Base-by-base conservation (phyloP, 2,888 invertebrate genomes). In the Ctena decussata region DNA sequence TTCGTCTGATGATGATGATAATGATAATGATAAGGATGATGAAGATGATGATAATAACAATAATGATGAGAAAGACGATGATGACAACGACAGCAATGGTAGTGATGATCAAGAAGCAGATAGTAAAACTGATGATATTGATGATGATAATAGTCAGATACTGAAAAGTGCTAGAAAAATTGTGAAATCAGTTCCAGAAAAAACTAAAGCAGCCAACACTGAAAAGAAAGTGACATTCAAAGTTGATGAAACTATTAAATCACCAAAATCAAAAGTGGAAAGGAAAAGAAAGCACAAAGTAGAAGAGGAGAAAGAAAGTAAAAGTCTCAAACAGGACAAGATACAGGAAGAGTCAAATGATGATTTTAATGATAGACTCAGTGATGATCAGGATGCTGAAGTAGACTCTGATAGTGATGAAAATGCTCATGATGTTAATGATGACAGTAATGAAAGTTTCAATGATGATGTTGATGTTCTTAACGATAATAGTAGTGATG, bases 361-460 rank as follows among this genome's bases (percentile, higher is more conserved):
- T 24, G 5, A n/a, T 49, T 49, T 21, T 21, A 21, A 49, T 49
- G 49, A 49, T 49, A 15, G 15, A 41, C 15, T 41, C 8, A 49
- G 49, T n/a, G 49, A 49, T 49, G 21, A n/a, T 21, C 12, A 49
- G 5, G n/a, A 49, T 41, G 41, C 15, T 49, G 53, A 27, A 0
- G 24, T 41, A 24, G 70, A 21, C 0, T 35, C 44, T 72, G 53
- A 53, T n/a, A 84, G 73, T 39, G 79, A 60, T 1, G 77, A 96
- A 90, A 96, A 97, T 70, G 96, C 97, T 77, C 97, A 97, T 80
- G 97, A 97, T 21, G 97, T 97, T 71, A 80, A 77, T 60, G 79
- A 76, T 24, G 57, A 82, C 21, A 21, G 70, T 27, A 60, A 82
- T n/a, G 70, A 73, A 15, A 92, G 91, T 94, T 70, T 37, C 72